phyloP scores from a whole-genome alignment of 64 coral and sea anemone genomes.

The Acropora tenuis region DNA sequence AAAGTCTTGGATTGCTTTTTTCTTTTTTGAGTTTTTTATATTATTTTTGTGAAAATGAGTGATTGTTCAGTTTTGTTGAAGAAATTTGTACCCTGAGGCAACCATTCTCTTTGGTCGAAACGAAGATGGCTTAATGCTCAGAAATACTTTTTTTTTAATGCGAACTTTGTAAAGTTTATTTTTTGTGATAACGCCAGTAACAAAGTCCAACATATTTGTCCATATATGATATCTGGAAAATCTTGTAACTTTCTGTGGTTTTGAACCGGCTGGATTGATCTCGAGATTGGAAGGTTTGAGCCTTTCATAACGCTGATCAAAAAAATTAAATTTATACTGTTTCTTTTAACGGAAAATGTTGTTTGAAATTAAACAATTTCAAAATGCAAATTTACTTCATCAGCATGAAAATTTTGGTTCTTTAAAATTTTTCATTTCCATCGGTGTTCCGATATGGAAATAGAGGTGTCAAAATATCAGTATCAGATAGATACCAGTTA shows the following conservation, averaged over 20 bases:
- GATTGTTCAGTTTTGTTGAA: too few species aligned
- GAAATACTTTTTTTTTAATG: too few species aligned
- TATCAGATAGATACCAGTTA: not conserved
- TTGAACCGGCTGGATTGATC: too few species aligned
- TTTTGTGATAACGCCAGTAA: not conserved
- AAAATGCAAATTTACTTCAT: not conserved
- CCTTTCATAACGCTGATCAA: not conserved
- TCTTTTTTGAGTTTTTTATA: not conserved
- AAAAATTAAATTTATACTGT: not conserved
- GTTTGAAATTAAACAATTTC: not conserved
- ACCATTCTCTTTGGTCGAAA: too few species aligned
- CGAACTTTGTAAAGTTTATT: too few species aligned
- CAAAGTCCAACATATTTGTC: not conserved
- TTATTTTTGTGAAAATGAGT: too few species aligned
- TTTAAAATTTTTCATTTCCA: not conserved
- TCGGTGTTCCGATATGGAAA: not conserved
- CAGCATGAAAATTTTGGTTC: not conserved
- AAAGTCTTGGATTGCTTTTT: not conserved
- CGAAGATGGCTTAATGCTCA: too few species aligned
- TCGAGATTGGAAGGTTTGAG: not conserved
- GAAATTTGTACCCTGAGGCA: too few species aligned
- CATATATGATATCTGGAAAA: not conserved
- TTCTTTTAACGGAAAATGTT: not conserved
- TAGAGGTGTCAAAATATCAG: not conserved
- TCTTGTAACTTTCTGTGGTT: too few species aligned